These are phyloP conservation scores for Vollenhovia emeryi DNA, from an alignment of 1,140 invertebrate genomes.

Conservation along the genomic window DNA sequence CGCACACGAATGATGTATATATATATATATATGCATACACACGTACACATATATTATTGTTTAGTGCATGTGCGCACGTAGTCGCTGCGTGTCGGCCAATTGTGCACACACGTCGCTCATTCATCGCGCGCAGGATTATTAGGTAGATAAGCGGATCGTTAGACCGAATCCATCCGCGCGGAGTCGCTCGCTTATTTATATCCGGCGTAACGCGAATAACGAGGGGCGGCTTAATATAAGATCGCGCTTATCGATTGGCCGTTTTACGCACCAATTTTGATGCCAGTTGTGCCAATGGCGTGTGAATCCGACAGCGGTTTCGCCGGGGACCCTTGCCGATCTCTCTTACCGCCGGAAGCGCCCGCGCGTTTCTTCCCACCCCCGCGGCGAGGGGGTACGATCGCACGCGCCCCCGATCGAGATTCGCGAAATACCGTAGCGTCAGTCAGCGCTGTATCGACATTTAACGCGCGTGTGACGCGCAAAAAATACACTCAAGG, in stretches of 20 bases:
- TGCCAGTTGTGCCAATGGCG: slow-evolving; percentile 61
- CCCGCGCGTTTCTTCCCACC: not conserved
- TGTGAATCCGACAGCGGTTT: slow-evolving; percentile 57
- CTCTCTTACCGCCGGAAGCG: not conserved
- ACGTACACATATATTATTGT: not conserved
- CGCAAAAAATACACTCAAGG: slow-evolving; percentile 58
- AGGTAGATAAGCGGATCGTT: not conserved
- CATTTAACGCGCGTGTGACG: slow-evolving; percentile 15
- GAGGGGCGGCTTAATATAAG: slow-evolving; percentile 53
- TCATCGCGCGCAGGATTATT: slow-evolving; percentile 4
- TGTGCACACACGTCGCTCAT: not conserved
- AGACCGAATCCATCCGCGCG: not conserved
- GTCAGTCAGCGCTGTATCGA: slow-evolving; percentile 7
- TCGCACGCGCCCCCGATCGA: too few species aligned
- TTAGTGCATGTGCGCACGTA: not conserved
- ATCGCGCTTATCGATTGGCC: slow-evolving; percentile 70
- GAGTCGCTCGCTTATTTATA: slow-evolving; percentile 20
- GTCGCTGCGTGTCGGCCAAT: not conserved
- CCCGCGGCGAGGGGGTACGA: too few species aligned
- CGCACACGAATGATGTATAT: too few species aligned
- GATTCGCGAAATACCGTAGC: not conserved
- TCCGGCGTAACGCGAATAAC: slow-evolving; percentile 3
- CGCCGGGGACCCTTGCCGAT: too few species aligned
- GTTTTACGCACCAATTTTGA: slow-evolving; percentile 72
- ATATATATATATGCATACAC: not conserved